Evolutionary conservation across 1,140 invertebrate genomes (phyloP).

Genomic region (Ceratina japonica): DNA sequence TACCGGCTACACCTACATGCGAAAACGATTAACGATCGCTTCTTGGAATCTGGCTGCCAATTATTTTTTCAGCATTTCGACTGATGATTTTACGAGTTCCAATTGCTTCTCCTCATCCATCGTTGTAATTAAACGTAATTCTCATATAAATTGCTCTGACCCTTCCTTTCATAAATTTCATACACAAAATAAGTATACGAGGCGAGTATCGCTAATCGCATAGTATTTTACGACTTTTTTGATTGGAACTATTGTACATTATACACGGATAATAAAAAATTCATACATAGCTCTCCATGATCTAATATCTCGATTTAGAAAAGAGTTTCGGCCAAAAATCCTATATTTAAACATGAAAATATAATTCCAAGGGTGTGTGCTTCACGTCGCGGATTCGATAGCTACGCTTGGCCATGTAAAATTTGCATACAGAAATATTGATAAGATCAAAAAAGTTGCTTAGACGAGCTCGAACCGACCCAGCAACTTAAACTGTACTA

Average conservation of each 20-base stretch:
- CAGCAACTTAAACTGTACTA: neutral
- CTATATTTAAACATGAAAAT: no score
- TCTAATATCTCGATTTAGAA: no score
- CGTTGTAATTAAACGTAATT: neutral
- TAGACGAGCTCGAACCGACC: neutral
- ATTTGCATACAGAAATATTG: slow-evolving; percentile 7
- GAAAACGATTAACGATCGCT: slow-evolving; percentile 4
- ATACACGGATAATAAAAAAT: no score
- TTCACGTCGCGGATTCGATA: neutral
- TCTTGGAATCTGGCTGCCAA: neutral
- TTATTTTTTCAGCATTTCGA: neutral
- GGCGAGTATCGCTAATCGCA: no score
- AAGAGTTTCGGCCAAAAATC: no score
- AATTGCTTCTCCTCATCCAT: neutral
- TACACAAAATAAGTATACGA: no score
- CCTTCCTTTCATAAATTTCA: no score
- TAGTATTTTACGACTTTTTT: no score
- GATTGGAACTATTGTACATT: no score
- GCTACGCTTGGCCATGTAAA: neutral
- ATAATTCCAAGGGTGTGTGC: neutral
- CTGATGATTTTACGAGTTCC: neutral
- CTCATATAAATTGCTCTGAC: neutral
- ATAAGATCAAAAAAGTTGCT: neutral
- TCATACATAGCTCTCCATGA: no score
- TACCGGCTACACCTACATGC: neutral